These are phyloP conservation scores for Cotesia typhae DNA, from an alignment of 1,140 invertebrate genomes.

Conservation along the genomic window DNA sequence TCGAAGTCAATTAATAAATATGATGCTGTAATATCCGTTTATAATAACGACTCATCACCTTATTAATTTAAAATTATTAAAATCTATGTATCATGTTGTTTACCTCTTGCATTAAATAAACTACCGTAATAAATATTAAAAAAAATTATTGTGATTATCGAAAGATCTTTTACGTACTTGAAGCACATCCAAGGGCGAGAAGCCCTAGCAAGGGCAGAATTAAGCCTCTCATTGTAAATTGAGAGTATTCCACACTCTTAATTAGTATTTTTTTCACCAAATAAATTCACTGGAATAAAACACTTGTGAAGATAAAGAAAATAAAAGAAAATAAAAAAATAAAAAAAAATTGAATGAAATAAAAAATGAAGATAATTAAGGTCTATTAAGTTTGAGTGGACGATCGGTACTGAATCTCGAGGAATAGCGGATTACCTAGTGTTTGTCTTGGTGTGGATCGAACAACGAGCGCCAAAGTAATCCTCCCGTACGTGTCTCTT, in stretches of 20 bases:
- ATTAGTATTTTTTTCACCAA: conserved; percentile 22
- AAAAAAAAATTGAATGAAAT: conserved; percentile 3
- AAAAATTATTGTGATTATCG: not conserved
- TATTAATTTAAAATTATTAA: no score
- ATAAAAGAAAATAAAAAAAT: no score
- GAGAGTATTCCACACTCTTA: conserved; percentile 27
- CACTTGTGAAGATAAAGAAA: not conserved
- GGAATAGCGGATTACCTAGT: conserved; percentile 58
- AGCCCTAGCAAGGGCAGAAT: conserved; percentile 48
- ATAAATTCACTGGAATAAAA: conserved; percentile 19
- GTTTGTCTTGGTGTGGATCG: conserved; percentile 47
- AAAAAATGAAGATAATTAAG: conserved; percentile 27
- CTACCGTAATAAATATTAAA: conserved; percentile 25
- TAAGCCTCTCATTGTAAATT: conserved; percentile 40
- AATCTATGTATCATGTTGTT: conserved; percentile 13
- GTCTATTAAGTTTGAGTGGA: conserved; percentile 57
- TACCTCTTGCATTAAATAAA: not conserved
- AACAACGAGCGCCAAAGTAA: conserved; percentile 51
- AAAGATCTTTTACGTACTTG: conserved; percentile 46
- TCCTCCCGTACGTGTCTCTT: conserved; percentile 35
- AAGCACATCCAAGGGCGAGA: conserved; percentile 44
- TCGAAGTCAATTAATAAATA: no score
- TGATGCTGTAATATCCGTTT: no score
- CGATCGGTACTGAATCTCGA: conserved; percentile 59
- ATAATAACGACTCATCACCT: no score